phyloP scores from a whole-genome alignment of 1,140 invertebrate species.

The Sarcophaga bullata region DNA sequence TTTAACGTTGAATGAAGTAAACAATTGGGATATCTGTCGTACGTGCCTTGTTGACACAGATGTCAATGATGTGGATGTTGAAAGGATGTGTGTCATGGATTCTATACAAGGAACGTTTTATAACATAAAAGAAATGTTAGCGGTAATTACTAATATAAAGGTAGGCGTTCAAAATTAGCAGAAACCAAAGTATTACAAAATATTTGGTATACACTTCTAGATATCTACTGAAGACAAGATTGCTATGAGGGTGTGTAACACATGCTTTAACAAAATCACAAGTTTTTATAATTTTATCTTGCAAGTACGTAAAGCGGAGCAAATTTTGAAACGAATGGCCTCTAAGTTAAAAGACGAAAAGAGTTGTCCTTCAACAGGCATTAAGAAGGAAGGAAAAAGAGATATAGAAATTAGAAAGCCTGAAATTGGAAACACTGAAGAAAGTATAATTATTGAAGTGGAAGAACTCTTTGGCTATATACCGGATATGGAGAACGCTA shows the following conservation, averaged over 20 bases:
- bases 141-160: neutral
- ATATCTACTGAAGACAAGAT: neutral
- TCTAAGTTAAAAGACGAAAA: neutral
- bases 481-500: neutral
- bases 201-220: neutral
- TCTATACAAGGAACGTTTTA: neutral
- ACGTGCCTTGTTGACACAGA: neutral
- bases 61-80: neutral
- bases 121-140: constrained; percentile 13
- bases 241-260: constrained; percentile 3
- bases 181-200: neutral
- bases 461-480: neutral
- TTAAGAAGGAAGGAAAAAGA: neutral
- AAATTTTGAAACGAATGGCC: neutral
- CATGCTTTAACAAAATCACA: constrained; percentile 23
- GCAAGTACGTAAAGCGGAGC: constrained; percentile 25
- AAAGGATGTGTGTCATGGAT: constrained; percentile 23
- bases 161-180: neutral
- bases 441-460: neutral
- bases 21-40: constrained; percentile 34
- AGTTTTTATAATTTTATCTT: constrained; percentile 29
- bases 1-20: constrained; percentile 16
- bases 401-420: neutral
- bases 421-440: neutral
- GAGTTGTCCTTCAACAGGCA: too few relatives aligned